These are phyloP conservation scores for Idris sp. DNA, from an alignment of 1,140 invertebrate genomes.

Conservation along the genomic window DNA sequence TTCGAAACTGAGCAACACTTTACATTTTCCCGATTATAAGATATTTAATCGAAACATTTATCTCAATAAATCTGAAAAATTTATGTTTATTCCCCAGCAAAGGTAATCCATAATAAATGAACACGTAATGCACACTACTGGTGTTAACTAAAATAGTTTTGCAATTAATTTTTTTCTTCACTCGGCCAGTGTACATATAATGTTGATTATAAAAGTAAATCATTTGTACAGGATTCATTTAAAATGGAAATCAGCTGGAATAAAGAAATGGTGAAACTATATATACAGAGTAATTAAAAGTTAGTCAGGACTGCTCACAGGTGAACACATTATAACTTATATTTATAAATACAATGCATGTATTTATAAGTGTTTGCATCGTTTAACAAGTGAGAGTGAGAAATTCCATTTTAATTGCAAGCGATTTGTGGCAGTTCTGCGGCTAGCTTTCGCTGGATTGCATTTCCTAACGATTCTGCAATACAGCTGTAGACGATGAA, in stretches of 20 bases:
- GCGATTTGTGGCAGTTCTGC: conserved; percentile 46
- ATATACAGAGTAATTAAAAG: conserved; percentile 33
- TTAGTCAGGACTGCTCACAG: conserved; percentile 27
- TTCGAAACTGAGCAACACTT: too few species aligned
- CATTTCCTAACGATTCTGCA: conserved; percentile 44
- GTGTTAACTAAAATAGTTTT: too few species aligned
- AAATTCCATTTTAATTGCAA: conserved; percentile 58
- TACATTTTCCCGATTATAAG: too few species aligned
- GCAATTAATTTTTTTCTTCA: background rate
- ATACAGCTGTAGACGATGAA: conserved; percentile 46
- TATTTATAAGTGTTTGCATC: conserved; percentile 29
- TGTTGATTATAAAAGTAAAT: conserved; percentile 10
- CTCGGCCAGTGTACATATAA: background rate
- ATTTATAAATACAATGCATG: conserved; percentile 37
- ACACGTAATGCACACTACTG: too few species aligned
- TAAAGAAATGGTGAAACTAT: conserved; percentile 24
- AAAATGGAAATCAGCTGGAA: conserved; percentile 8
- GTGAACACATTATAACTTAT: conserved; percentile 32
- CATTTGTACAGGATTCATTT: conserved; percentile 6
- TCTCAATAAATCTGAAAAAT: too few species aligned
- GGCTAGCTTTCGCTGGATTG: conserved; percentile 42
- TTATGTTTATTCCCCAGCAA: too few species aligned
- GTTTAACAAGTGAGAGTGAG: conserved; percentile 54
- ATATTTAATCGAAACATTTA: too few species aligned
- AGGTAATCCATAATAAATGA: too few species aligned